phyloP scores from a whole-genome alignment of 2,113 vertebrate genomes.

The Larimichthys polyactis region DNA sequence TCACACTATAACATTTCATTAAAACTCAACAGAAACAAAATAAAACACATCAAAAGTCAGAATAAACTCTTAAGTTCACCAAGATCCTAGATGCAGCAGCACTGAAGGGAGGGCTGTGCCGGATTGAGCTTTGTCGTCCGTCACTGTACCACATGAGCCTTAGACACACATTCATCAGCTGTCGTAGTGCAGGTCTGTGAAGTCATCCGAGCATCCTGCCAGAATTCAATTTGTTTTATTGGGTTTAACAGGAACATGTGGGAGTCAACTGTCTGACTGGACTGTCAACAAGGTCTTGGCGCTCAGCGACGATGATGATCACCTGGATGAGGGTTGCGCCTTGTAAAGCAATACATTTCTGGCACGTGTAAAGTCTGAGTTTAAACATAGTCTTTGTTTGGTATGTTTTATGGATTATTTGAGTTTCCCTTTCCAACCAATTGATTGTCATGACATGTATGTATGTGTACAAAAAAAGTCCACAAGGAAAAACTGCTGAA shows the following conservation, averaged over 20 bases:
- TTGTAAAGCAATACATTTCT: not conserved
- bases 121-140: not conserved
- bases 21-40: no score
- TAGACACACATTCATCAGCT: slow-evolving; percentile 13
- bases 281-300: not conserved
- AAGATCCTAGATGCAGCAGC: no score
- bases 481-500: no score
- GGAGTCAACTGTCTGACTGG: not conserved
- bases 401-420: not conserved
- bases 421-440: not conserved
- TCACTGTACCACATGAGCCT: not conserved
- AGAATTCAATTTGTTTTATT: not conserved
- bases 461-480: no score
- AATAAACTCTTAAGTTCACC: no score
- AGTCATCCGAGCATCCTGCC: slow-evolving; percentile 9
- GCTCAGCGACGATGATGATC: not conserved
- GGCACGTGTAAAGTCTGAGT: not conserved
- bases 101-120: not conserved
- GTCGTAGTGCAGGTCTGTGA: not conserved
- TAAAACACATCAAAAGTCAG: no score
- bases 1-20: no score
- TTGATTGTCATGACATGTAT: no score
- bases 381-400: not conserved
- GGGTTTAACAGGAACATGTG: not conserved
- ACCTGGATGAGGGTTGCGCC: not conserved